Base-by-base conservation (phyloP, 2,888 invertebrate genomes). In the Brassicogethes aeneus region DNA sequence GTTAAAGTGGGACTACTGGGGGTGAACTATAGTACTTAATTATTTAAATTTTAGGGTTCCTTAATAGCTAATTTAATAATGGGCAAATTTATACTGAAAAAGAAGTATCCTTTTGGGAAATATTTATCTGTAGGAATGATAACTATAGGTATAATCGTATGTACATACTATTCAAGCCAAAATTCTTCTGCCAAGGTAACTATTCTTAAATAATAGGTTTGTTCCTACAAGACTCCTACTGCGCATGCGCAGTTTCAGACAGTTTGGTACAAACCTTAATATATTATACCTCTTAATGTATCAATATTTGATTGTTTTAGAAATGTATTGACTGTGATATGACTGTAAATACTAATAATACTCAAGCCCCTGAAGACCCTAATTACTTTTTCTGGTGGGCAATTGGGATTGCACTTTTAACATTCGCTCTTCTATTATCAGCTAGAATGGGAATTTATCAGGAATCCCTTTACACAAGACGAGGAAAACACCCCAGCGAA, bases 11-110 rank as follows among this genome's bases (percentile, higher is more conserved):
- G n/a, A n/a, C n/a, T n/a, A n/a, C n/a, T n/a, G n/a, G n/a, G n/a
- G n/a, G n/a, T n/a, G n/a, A n/a, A n/a, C n/a, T n/a, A n/a, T n/a
- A n/a, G n/a, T n/a, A n/a, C n/a, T n/a, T n/a, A n/a, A n/a, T 23
- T 23, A 23, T 23, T 23, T 23, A 10, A 23, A 7, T 44, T 51
- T 71, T 73, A 85, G 85, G 96, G 96, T 1, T 96, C 96, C 2
- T 71, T 97, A 17, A 90, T 97, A 73, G 93, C 96, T 0, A 97
- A 95, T 66, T 87, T 97, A 85, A 77, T 94, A 17, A 85, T 97
- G 81, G 93, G 95, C 10, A 86, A 92, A 29, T 72, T 93, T 54
- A 85, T 97, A 45, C 66, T 95, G 30, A 88, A 89, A 55, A 89
- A 86, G 60, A 73, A 74, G 37, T 96, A 96, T 58, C 73, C 81